Base-by-base conservation (phyloP, 2,888 invertebrate species). In the Nesidiocoris tenuis region DNA sequence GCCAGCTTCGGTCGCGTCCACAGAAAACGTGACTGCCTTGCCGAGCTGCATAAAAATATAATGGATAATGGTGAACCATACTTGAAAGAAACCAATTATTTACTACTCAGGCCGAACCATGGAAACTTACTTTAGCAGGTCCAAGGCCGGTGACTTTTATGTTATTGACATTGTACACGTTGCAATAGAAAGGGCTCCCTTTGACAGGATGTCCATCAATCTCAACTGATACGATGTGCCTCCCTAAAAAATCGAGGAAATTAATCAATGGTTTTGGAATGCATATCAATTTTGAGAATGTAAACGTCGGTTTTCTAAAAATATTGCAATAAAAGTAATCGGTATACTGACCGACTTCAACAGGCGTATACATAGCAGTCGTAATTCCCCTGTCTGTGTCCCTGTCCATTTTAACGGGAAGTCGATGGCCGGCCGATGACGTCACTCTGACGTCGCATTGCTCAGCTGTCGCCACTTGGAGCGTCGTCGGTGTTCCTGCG, bases 1-100 rank as follows among this genome's bases (percentile, higher is more conserved):
- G 0, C 97, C 97, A 1, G 97, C 96, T 81, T 95, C 93, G 0
- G 95, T 94, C 0, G 96, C 96, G 84, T 97, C 96, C 54, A 97
- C 96, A 80, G 93, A 93, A 83, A 95, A 95, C 0, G 95, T 95
- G 0, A 95, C 92, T 0, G 95, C 93, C 81, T 93, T 91, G 2
- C 94, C 94, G 9, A 95, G 86, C 87, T 87, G 81, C 1, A 74
- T 56, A 22, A 74, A 56, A 66, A 54, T 7, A 54, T 12, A 54
- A 54, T 54, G n/a, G n/a, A 54, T 12, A 9, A 54, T n/a, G 9
- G n/a, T 54, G 55, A 12, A 54, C 9, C 55, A n/a, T 7, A n/a
- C 55, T 54, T 54, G 9, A 54, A 54, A 12, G 12, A 39, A 39
- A 39, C 12, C 12, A 39, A 12, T 39, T 39, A 7, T 39, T 39